Percentiles rank a stretch among this genome's conserved stretches.
phyloP scores from a whole-genome alignment of 1,140 invertebrate species.

The Zaprionus inermis region DNA sequence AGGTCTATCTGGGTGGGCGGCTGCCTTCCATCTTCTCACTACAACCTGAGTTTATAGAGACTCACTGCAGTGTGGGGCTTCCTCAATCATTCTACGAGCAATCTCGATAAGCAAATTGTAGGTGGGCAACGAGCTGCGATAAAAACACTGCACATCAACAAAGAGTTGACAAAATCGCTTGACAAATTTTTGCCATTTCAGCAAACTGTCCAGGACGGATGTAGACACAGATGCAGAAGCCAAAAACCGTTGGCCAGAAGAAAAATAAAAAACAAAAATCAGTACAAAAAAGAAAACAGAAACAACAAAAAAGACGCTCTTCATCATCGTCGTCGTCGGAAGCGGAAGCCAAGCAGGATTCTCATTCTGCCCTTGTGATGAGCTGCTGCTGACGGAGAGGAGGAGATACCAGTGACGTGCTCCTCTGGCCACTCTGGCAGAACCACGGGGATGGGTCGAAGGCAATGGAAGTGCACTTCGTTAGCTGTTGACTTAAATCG shows the following conservation, averaged over 20 bases:
- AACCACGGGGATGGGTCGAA: not conserved
- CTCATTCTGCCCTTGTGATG: constrained; percentile 17
- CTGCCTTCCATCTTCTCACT: not conserved
- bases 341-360: constrained; percentile 40
- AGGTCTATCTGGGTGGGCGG: constrained; percentile 57
- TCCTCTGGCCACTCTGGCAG: constrained; percentile 21
- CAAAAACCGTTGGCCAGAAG: constrained; percentile 30
- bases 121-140: not conserved
- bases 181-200: constrained; percentile 72
- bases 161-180: constrained; percentile 46
- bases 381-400: constrained; percentile 20
- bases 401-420: not conserved
- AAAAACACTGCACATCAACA: constrained; percentile 43
- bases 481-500: constrained; percentile 79
- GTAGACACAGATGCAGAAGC: constrained; percentile 29
- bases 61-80: not conserved
- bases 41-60: no score
- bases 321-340: constrained; percentile 36
- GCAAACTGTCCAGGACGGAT: constrained; percentile 26
- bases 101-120: constrained; percentile 39
- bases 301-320: constrained; percentile 5
- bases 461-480: constrained; percentile 31
- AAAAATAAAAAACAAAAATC: constrained; percentile 8
- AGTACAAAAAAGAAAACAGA: not conserved
- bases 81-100: constrained; percentile 9